Evolutionary conservation across 37 sponge, comb jelly and placozoan genomes (phyloP).

Genomic region (Halisarca cf. caerulea): DNA sequence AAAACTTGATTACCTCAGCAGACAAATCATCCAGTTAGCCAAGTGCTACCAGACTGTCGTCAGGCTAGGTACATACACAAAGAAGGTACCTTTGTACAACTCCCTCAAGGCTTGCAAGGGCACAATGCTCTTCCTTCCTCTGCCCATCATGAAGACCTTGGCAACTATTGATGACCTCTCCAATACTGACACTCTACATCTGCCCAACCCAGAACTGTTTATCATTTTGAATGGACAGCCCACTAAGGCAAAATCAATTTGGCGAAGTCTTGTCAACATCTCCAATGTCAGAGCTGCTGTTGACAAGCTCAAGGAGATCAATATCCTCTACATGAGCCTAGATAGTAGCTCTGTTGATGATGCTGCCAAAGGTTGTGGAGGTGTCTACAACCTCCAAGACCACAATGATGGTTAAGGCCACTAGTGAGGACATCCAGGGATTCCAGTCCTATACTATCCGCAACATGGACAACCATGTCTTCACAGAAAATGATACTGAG

Average conservation of each 20-base stretch:
- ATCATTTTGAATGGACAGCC: conserved; percentile 45
- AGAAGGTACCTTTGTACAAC: conserved; percentile 53
- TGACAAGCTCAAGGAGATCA: conserved; percentile 35
- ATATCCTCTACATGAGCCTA: conserved; percentile 59
- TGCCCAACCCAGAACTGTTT: conserved; percentile 44
- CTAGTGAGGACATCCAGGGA: conserved; percentile 9
- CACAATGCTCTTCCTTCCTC: conserved; percentile 51
- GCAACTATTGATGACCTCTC: conserved; percentile 34
- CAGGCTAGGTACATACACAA: conserved; percentile 56
- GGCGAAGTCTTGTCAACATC: conserved; percentile 47
- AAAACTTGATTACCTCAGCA: conserved; percentile 40
- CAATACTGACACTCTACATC: too few species aligned
- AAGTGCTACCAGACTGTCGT: conserved; percentile 63
- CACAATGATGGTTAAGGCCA: conserved; percentile 38
- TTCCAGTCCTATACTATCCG: conserved; percentile 29
- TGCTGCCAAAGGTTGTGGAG: conserved; percentile 46
- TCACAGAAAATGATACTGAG: conserved; percentile 1
- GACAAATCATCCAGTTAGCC: conserved; percentile 55
- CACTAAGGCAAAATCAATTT: conserved; percentile 35
- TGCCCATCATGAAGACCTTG: conserved; percentile 48
- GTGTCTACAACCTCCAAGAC: conserved; percentile 12
- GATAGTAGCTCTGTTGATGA: conserved; percentile 34
- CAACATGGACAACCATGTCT: background rate
- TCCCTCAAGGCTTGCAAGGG: conserved; percentile 47
- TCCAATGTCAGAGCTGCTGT: conserved; percentile 26